Evolutionary conservation across 2,888 invertebrate genomes (phyloP).

Genomic region (Melanostoma scalare): DNA sequence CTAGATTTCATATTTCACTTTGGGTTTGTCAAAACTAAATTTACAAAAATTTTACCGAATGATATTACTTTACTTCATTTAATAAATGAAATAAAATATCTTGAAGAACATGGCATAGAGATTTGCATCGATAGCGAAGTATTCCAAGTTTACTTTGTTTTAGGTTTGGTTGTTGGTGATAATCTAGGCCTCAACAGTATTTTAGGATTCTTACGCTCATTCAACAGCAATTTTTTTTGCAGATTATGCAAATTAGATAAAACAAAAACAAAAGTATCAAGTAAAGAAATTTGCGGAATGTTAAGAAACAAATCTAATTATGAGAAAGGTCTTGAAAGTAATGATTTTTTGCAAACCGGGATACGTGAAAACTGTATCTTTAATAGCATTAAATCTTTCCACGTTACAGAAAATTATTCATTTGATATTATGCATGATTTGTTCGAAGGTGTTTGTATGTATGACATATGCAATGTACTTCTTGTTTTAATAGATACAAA

Average conservation of each 20-base stretch:
- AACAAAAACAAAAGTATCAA: neutral
- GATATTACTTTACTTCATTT: constrained; percentile 5
- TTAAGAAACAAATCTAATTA: neutral
- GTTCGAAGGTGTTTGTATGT: constrained; percentile 25
- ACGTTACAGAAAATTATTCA: constrained; percentile 14
- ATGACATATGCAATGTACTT: constrained; percentile 22
- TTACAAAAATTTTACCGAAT: constrained; percentile 11
- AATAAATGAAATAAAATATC: constrained; percentile 36
- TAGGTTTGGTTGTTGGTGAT: constrained; percentile 32
- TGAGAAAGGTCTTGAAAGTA: too few species aligned
- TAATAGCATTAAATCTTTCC: constrained; percentile 17
- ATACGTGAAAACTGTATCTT: constrained; percentile 30
- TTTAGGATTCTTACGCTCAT: constrained; percentile 21
- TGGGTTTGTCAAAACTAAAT: constrained; percentile 31
- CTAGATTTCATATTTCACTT: constrained; percentile 39
- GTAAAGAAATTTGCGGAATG: neutral
- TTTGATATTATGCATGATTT: constrained; percentile 37
- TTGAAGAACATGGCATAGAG: constrained; percentile 28
- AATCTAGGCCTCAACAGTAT: constrained; percentile 26
- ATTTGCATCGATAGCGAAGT: constrained; percentile 10
- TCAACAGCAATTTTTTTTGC: constrained; percentile 27
- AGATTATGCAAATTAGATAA: constrained; percentile 17
- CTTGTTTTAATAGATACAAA: constrained; percentile 1
- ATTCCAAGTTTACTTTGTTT: constrained; percentile 20
- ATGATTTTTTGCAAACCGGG: constrained; percentile 18